These are phyloP conservation scores for Plecturocebus donacophilus DNA, from an alignment of 2,113 vertebrate genomes.

Conservation along the genomic window DNA sequence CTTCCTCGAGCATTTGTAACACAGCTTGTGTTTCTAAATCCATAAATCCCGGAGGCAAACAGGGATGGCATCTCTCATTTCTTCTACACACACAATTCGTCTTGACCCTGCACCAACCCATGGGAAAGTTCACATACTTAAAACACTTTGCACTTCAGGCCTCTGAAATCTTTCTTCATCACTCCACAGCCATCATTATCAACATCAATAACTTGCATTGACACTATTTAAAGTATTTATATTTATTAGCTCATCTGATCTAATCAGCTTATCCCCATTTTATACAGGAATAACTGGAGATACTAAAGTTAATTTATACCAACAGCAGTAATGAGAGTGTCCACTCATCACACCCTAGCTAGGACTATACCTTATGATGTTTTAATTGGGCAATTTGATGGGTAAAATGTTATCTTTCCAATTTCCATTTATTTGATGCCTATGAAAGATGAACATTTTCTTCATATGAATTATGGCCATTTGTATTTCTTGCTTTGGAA, in stretches of 20 bases:
- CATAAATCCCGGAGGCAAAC: constrained; percentile 8
- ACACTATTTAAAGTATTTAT: not conserved
- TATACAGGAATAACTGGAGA: not conserved
- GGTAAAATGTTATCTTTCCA: not conserved
- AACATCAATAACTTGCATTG: not conserved
- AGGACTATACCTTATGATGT: not conserved
- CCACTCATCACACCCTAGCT: not conserved
- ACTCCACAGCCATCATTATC: not conserved
- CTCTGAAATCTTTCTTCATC: not conserved
- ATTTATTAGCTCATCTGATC: not conserved
- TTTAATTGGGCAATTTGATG: constrained; percentile 3
- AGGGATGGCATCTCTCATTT: not conserved
- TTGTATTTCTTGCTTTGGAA: constrained; percentile 36
- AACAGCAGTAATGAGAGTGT: not conserved
- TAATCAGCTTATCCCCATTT: not conserved
- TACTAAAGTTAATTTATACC: not conserved
- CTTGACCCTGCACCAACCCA: not conserved
- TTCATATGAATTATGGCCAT: not conserved
- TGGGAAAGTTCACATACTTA: not conserved
- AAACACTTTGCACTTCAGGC: not conserved
- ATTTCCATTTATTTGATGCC: not conserved
- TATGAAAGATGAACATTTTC: not conserved
- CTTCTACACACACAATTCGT: not conserved
- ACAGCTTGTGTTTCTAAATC: constrained; percentile 7
- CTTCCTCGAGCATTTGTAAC: not conserved